phyloP scores from a whole-genome alignment of 2,797 vertebrate species.

The Hippocampus kuda region DNA sequence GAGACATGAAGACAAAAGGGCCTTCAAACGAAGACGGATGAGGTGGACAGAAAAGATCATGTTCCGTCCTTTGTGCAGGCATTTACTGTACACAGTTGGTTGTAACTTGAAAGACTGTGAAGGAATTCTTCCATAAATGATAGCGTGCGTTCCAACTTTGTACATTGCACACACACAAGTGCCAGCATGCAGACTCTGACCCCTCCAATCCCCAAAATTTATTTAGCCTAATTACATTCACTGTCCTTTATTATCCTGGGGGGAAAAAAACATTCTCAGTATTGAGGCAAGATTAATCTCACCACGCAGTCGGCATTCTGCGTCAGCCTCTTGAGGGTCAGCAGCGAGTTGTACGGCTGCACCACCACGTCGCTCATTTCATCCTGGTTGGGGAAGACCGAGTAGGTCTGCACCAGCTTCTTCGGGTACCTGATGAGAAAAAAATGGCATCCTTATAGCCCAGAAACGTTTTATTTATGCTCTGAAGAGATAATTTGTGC shows the following conservation, averaged over 20 bases:
- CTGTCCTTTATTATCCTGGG: background rate
- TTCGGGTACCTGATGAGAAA: slow-evolving; percentile 79
- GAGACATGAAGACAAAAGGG: slow-evolving; percentile 7
- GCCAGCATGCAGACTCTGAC: background rate
- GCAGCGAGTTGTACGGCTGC: slow-evolving; percentile 94
- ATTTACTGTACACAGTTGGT: too few species aligned
- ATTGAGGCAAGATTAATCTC: slow-evolving; percentile 23
- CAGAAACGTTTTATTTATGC: background rate
- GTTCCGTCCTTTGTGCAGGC: too few species aligned
- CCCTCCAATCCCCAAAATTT: slow-evolving; percentile 1
- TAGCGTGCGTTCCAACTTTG: too few species aligned
- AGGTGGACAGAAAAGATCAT: background rate
- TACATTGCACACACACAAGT: background rate
- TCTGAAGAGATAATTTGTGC: background rate
- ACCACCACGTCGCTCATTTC: slow-evolving; percentile 99
- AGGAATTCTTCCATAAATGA: too few species aligned
- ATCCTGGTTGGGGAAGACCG: slow-evolving; percentile 95
- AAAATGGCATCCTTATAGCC: background rate
- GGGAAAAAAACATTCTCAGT: background rate
- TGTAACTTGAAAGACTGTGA: too few species aligned
- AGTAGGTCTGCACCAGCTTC: slow-evolving; percentile 95
- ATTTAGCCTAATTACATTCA: slow-evolving; percentile 10
- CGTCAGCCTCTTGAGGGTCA: slow-evolving; percentile 92
- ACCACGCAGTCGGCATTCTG: slow-evolving; percentile 98
- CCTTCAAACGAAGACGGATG: background rate